Evolutionary conservation across 2,888 invertebrate genomes (phyloP).

Genomic region (Achlya flavicornis): DNA sequence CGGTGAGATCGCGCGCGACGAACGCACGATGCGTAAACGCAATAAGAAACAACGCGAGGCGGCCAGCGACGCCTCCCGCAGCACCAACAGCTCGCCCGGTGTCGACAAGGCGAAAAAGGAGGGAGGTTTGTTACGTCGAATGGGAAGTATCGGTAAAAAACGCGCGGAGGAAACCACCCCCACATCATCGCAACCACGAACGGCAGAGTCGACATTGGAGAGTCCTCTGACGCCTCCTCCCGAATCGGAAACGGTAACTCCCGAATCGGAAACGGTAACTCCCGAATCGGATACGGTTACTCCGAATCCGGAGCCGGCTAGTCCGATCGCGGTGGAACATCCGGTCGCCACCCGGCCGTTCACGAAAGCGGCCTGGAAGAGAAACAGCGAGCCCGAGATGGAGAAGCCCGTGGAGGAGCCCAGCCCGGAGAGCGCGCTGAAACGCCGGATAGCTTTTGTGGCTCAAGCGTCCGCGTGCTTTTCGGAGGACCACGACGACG

Average conservation of each 20-base stretch:
- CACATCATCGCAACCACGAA: conserved; percentile 40
- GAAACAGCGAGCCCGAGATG: conserved; percentile 67
- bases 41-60: conserved; percentile 75
- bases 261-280: conserved; percentile 21
- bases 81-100: conserved; percentile 69
- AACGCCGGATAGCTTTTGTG: conserved; percentile 82
- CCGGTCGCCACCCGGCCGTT: conserved; percentile 81
- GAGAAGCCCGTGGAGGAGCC: conserved; percentile 75
- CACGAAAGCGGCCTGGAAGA: conserved; percentile 81
- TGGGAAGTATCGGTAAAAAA: conserved; percentile 73
- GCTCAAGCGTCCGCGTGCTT: conserved; percentile 79
- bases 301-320: conserved; percentile 51
- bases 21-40: conserved; percentile 81
- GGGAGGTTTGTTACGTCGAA: conserved; percentile 62
- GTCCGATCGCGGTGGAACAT: conserved; percentile 74
- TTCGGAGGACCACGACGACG: conserved; percentile 78
- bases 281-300: conserved; percentile 31
- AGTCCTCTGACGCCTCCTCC: conserved; percentile 20
- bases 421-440: conserved; percentile 71
- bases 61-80: conserved; percentile 61
- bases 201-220: conserved; percentile 31
- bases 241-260: conserved; percentile 19
- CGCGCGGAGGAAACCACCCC: conserved; percentile 56
- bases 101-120: conserved; percentile 72
- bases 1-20: conserved; percentile 76